Base-by-base conservation (phyloP, 2,797 vertebrate genomes). In the Echeneis naucrates region DNA sequence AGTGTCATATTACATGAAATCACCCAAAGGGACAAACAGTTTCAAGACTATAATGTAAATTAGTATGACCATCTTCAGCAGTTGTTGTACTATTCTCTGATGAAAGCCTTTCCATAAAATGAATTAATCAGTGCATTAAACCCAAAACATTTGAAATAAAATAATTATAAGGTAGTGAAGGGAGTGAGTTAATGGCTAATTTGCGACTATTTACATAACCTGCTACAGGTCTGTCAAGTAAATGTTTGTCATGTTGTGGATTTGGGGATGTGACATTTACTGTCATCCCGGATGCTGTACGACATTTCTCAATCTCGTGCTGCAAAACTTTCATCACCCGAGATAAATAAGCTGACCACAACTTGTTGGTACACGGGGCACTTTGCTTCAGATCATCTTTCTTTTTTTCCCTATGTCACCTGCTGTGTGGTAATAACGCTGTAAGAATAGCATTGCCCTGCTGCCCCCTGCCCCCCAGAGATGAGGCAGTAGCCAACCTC, bases 1-100 rank as follows among this genome's bases (percentile, higher is more conserved):
- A 59, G 81, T 42, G 70, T 89, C 76, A 16, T 30, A 48, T 92
- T 91, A 75, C 89, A 83, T 71, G 71, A 78, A 66, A 65, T 40
- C 63, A 65, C 58, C 42, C 56, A 12, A 8, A 42, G 47, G 32
- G 45, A 61, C 27, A 38, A 11, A 16, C 35, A 1, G 9, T 37
- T 30, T 63, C 13, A 40, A 52, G 13, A 45, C 50, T 19, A 56
- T 21, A 58, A 37, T 37, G 35, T 9, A 1, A 4, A 30, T 3
- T 30, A 21, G 23, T 38, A 42, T 33, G 19, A 30, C 16, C 32
- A 57, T 62, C 30, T 62, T 27, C 21, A n/a, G 6, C n/a, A 48
- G 50, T 11, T 17, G 26, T 8, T 33, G 17, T 10, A 26, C 26
- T 21, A 44, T 7, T 27, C 14, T 62, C 2, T 6, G 4, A 37